Base-by-base conservation (phyloP, 2,113 vertebrate genomes). In the Turdus rufiventris region DNA sequence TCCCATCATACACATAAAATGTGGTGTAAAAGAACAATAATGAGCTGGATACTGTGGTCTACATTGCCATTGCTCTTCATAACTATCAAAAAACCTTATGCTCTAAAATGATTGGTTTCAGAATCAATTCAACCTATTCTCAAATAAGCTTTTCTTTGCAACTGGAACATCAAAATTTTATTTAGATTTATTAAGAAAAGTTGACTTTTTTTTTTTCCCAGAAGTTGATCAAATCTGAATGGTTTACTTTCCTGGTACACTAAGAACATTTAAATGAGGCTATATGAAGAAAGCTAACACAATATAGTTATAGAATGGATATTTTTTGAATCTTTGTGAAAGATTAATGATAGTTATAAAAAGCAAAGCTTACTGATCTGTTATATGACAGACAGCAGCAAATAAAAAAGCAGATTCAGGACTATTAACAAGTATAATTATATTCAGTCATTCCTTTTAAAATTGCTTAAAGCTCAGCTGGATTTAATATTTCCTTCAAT, bases 401-500 rank as follows among this genome's bases (percentile, higher is more conserved):
- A 96, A 97, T 94, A 95, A 94, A 93, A 96, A 94, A 91, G 63
- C 71, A 93, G 70, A 94, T 94, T 96, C 40, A 56, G 31, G 57
- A 95, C 85, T 94, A 95, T 97, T 97, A 96, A 94, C 91, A 95
- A 88, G 66, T 82, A 88, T 95, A 95, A 97, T 96, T 96, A 93
- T 95, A 96, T 96, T 96, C 94, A 96, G 89, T 94, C 91, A 85
- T 96, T 94, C 74, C 75, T 94, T 91, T 96, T 91, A 97, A 97
- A 94, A 84, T 88, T 95, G 89, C 91, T 94, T 96, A 90, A 96
- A 96, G 90, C 93, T 97, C 95, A 97, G 93, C 95, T 96, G 88
- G 89, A 94, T 97, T 96, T 95, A 94, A 96, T 93, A 96, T 96
- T 97, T 96, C 94, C 88, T 93, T 97, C 94, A 95, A 96, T 96